Conservation (phyloP, 2,888 invertebrate species). For the Cataglyphis rosenhaueri region DNA sequence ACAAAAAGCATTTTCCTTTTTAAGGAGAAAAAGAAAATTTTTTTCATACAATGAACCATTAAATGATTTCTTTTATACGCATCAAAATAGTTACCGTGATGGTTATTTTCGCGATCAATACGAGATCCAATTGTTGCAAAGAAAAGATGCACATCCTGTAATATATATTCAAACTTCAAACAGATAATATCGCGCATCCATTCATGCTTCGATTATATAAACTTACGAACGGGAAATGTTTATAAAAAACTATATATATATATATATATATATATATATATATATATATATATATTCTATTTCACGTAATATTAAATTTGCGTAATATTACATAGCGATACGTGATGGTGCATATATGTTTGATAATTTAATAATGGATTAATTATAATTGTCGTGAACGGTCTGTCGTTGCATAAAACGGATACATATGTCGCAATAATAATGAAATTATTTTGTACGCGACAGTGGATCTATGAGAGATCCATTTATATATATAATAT, state of each 20-base stretch:
- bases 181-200: neutral
- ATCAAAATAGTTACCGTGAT: constrained; percentile 61
- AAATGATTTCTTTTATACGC: constrained; percentile 56
- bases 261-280: neutral
- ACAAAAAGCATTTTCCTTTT: constrained; percentile 21
- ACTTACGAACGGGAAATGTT: neutral
- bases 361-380: constrained; percentile 32
- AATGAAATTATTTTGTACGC: constrained; percentile 30
- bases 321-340: neutral
- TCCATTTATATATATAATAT: constrained; percentile 3
- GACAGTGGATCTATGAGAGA: neutral
- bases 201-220: neutral
- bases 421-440: neutral
- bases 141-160: neutral
- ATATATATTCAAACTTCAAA: neutral
- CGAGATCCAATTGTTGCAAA: neutral
- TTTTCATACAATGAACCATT: constrained; percentile 27
- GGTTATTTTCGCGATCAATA: constrained; percentile 65
- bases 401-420: neutral
- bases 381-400: constrained; percentile 10
- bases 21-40: neutral
- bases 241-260: neutral
- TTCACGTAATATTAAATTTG: neutral
- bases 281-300: neutral
- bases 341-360: neutral